Conservation (phyloP, 30 jellyfish, hydroid and myxozoan genomes). For the Aurelia sp. region DNA sequence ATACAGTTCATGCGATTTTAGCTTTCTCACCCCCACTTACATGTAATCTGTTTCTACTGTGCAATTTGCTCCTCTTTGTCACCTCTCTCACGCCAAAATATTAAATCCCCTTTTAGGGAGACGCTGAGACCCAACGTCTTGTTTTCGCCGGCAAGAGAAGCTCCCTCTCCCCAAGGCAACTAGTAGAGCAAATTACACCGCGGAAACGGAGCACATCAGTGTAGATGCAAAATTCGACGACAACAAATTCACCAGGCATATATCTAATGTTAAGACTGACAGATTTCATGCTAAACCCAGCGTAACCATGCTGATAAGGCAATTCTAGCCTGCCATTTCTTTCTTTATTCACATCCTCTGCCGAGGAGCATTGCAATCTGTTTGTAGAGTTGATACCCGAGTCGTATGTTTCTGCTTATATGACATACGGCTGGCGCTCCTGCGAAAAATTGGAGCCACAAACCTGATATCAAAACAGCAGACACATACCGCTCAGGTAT, state of each 20-base stretch:
- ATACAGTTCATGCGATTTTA: background rate
- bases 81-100: background rate
- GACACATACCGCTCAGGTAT: too few relatives aligned
- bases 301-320: too few relatives aligned
- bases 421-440: too few relatives aligned
- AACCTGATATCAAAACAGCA: too few relatives aligned
- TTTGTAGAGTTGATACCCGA: too few relatives aligned
- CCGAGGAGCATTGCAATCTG: too few relatives aligned
- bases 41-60: background rate
- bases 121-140: background rate
- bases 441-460: too few relatives aligned
- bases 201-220: background rate
- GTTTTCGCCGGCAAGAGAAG: background rate
- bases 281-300: too few relatives aligned
- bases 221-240: conserved; percentile 5
- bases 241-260: background rate
- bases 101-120: background rate
- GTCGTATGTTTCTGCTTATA: too few relatives aligned
- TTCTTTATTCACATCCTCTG: too few relatives aligned
- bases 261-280: too few relatives aligned
- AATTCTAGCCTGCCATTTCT: too few relatives aligned
- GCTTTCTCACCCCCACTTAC: background rate
- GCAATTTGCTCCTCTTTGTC: conserved; percentile 8
- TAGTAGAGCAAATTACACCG: conserved; percentile 3
- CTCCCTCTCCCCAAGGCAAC: conserved; percentile 11